Base-by-base conservation (phyloP, 2,797 vertebrate genomes). In the Danionella dracula region DNA sequence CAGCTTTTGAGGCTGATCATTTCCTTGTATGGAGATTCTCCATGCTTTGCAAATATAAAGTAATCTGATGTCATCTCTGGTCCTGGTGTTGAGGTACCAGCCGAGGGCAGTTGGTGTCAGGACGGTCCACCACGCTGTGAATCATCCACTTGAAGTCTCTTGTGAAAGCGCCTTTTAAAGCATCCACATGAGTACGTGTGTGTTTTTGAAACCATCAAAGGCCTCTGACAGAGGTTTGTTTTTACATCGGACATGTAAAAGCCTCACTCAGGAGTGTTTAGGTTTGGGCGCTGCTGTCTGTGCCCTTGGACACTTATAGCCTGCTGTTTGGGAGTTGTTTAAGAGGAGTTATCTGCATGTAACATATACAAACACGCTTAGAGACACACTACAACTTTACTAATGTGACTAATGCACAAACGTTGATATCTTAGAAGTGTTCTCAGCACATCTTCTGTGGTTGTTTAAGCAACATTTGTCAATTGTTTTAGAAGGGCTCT, bases 11-110 rank as follows among this genome's bases (percentile, higher is more conserved):
- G 76, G 68, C 67, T 78, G 78, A 82, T 81, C 79, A 74, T 87
- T 83, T 86, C 91, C 92, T 93, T 94, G 93, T 91, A 93, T 89
- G 91, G 92, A 81, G 78, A 80, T 85, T 91, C 89, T 90, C 92
- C 88, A 89, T 92, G 89, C 90, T 88, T 78, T 88, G 85, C 87
- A 84, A 87, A 90, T 89, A 88, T 85, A 84, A 85, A 81, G 87
- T 89, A 91, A 87, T 85, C 83, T 76, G 69, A 63, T 67, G 69
- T 74, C 81, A 71, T 68, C 63, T 77, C 77, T 83, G 78, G 81
- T 79, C 82, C 79, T 65, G 54, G 19, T n/a, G 68, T 73, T 78
- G 74, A 79, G 79, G 76, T 76, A 79, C 79, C 65, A 62, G 53
- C n/a, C 19, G 66, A 67, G 75, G 65, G 68, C 68, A 75, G 71